Percentiles rank a stretch among this genome's conserved stretches.
Evolutionary conservation across 2,888 invertebrate species (phyloP).

Genomic region (Spisula subtruncata): DNA sequence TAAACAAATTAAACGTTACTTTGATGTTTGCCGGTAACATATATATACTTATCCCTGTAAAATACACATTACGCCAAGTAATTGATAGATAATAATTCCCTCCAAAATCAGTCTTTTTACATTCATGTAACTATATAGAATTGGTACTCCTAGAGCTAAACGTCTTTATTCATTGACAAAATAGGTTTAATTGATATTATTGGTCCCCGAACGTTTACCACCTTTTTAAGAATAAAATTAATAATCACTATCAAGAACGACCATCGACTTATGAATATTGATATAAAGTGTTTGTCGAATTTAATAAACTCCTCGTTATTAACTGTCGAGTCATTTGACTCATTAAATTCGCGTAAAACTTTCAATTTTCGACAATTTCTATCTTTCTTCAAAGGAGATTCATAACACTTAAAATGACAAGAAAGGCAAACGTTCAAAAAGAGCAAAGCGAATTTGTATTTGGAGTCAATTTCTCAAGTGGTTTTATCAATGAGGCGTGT

Average conservation of each 20-base stretch:
- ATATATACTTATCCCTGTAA: constrained; percentile 50
- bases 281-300: constrained; percentile 20
- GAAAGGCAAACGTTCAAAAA: constrained; percentile 29
- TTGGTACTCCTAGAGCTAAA: background rate
- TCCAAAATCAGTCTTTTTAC: background rate
- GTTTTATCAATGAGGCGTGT: constrained; percentile 62
- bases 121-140: background rate
- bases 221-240: background rate
- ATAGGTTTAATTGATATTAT: background rate
- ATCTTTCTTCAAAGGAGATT: constrained; percentile 18
- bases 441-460: constrained; percentile 39
- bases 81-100: background rate
- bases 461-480: constrained; percentile 63
- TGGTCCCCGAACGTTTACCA: background rate
- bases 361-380: constrained; percentile 7
- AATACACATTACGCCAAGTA: constrained; percentile 24
- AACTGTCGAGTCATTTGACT: background rate
- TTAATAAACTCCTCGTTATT: constrained; percentile 3
- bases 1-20: constrained; percentile 49
- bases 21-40: constrained; percentile 55
- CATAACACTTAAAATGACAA: constrained; percentile 6
- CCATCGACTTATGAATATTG: constrained; percentile 17
- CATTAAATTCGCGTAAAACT: constrained; percentile 21
- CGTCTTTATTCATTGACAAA: constrained; percentile 11
- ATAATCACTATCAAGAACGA: background rate